A percentile compares a stretch with the other conserved stretches of the same genome.
phyloP scores from a whole-genome alignment of 1,140 invertebrate species.

The Cyclargus thomasi region DNA sequence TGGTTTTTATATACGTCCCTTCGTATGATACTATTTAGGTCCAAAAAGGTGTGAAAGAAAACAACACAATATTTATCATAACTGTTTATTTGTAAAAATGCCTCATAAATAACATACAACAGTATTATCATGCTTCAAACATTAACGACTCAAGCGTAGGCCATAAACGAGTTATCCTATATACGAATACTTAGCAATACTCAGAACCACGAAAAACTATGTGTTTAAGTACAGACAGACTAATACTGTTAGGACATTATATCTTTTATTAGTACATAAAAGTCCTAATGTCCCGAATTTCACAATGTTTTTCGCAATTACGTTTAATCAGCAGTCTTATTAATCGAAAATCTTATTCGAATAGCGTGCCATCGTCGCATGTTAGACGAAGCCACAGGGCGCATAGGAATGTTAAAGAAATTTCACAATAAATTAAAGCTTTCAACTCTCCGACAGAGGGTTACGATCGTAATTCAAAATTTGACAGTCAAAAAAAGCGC shows the following conservation, averaged over 20 bases:
- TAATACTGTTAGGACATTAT: not conserved
- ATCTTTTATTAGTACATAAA: slow-evolving; percentile 10
- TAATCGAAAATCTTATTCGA: slow-evolving; percentile 34
- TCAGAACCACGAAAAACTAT: slow-evolving; percentile 38
- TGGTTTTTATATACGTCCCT: too few species aligned
- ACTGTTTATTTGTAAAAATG: slow-evolving; percentile 66
- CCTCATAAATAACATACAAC: slow-evolving; percentile 63
- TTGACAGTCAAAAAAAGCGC: not conserved
- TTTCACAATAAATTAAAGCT: slow-evolving; percentile 34
- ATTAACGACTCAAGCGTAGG: slow-evolving; percentile 6
- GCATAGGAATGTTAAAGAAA: slow-evolving; percentile 34
- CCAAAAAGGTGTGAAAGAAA: not conserved
- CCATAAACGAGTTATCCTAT: slow-evolving; percentile 40
- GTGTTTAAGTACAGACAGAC: slow-evolving; percentile 23
- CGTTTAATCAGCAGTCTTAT: slow-evolving; percentile 41
- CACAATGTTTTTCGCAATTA: slow-evolving; percentile 31
- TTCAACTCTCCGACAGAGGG: slow-evolving; percentile 22
- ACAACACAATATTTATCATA: slow-evolving; percentile 24
- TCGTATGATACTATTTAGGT: not conserved
- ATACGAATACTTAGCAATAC: slow-evolving; percentile 52
- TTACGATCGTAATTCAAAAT: not conserved
- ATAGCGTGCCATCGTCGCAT: slow-evolving; percentile 15
- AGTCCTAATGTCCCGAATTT: not conserved
- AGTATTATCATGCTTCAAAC: not conserved
- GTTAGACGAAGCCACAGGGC: slow-evolving; percentile 29